A percentile compares a stretch with the other conserved stretches of the same genome.
Conservation (phyloP, 2,888 invertebrate genomes). For the Acanthosepion lycidas region DNA sequence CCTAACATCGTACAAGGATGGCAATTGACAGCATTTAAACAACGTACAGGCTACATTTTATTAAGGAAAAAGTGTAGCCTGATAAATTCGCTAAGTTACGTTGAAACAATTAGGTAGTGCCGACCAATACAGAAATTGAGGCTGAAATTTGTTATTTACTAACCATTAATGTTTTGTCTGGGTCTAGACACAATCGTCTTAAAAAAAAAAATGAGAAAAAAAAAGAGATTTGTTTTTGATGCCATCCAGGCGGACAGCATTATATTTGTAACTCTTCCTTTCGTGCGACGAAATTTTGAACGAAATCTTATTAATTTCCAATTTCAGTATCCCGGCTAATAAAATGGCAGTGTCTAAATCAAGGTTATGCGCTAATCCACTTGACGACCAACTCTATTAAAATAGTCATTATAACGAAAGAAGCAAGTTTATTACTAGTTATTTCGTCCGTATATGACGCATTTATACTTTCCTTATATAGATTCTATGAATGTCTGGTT, state of each 20-base stretch:
- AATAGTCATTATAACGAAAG: neutral
- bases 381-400: neutral
- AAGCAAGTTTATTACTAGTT: neutral
- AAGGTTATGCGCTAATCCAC: neutral
- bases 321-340: neutral
- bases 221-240: neutral
- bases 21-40: too few species aligned
- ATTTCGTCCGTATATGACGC: neutral
- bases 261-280: neutral
- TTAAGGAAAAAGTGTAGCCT: too few species aligned
- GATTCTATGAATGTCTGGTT: neutral
- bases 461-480: neutral
- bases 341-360: neutral
- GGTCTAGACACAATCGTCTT: neutral
- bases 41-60: too few species aligned
- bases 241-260: neutral
- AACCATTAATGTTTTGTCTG: too few species aligned
- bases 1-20: too few species aligned
- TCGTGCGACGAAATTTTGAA: neutral
- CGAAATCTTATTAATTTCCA: neutral
- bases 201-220: neutral
- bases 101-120: too few species aligned
- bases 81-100: too few species aligned
- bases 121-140: too few species aligned
- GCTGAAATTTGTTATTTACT: too few species aligned